phyloP scores from a whole-genome alignment of 2,888 invertebrate species.

The Mesochorus sp. region DNA sequence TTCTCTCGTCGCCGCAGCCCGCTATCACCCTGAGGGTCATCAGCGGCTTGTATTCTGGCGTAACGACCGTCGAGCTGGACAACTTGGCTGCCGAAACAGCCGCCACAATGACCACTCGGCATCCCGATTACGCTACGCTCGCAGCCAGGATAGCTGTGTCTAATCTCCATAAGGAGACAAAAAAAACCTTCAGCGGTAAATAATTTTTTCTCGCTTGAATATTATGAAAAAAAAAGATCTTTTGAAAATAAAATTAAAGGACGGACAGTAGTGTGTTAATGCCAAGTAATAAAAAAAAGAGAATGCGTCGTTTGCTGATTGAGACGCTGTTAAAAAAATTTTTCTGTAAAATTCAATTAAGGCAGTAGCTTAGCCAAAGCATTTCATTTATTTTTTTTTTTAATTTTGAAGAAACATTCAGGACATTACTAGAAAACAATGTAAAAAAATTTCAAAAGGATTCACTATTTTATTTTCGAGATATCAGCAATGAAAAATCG shows the following conservation, averaged over 20 bases:
- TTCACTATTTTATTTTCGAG: too few species aligned
- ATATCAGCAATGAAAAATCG: too few species aligned
- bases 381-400: too few species aligned
- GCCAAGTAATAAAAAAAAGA: too few species aligned
- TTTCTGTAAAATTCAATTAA: too few species aligned
- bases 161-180: conserved; percentile 99
- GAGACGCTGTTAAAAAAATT: too few species aligned
- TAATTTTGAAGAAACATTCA: too few species aligned
- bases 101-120: conserved; percentile 98
- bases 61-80: conserved; percentile 98
- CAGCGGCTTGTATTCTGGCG: conserved; percentile 96
- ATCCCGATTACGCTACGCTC: conserved; percentile 96
- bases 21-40: conserved; percentile 96
- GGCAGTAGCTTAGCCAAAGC: too few species aligned
- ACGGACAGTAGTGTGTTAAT: too few species aligned
- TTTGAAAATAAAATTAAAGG: not conserved
- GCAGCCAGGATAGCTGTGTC: conserved; percentile 97
- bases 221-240: not conserved
- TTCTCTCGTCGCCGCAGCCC: conserved; percentile 82
- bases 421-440: too few species aligned
- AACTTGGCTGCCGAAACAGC: conserved; percentile 99
- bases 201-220: not conserved
- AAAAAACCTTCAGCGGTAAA: conserved; percentile 94
- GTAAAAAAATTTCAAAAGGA: too few species aligned
- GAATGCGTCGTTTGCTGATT: too few species aligned